A percentile compares a stretch with the other conserved stretches of the same genome.
Evolutionary conservation across 2,797 vertebrate species (phyloP).

Genomic region (Poecilia wingei): DNA sequence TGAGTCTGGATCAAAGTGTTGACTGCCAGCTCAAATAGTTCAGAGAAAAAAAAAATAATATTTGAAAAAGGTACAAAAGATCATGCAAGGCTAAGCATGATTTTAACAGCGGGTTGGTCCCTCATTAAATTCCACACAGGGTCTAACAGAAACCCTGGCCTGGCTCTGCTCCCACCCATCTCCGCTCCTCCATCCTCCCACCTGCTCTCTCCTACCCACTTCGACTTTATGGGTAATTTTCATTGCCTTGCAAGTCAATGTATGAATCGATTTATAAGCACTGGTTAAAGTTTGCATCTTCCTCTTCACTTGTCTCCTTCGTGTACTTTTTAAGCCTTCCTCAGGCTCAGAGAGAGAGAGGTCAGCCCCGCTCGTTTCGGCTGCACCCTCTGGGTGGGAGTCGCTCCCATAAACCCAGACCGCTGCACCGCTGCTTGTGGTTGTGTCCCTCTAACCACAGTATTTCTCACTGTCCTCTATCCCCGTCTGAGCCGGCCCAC

Average conservation of each 20-base stretch:
- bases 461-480: constrained; percentile 60
- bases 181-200: constrained; percentile 63
- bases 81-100: neutral
- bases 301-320: constrained; percentile 59
- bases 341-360: constrained; percentile 28
- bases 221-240: constrained; percentile 76
- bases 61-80: neutral
- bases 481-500: constrained; percentile 55
- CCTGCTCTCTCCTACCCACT: constrained; percentile 49
- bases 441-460: constrained; percentile 61
- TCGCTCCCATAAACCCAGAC: constrained; percentile 80
- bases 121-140: neutral
- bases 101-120: neutral
- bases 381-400: constrained; percentile 77
- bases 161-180: constrained; percentile 54
- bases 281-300: constrained; percentile 76
- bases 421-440: constrained; percentile 68
- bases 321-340: constrained; percentile 60
- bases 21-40: neutral
- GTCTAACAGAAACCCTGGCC: neutral
- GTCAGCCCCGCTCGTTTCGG: constrained; percentile 47
- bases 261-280: constrained; percentile 76
- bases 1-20: neutral
- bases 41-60: neutral
- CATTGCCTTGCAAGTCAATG: constrained; percentile 74